These are phyloP conservation scores for Masticophis lateralis DNA, from an alignment of 2,797 vertebrate genomes.

Conservation along the genomic window DNA sequence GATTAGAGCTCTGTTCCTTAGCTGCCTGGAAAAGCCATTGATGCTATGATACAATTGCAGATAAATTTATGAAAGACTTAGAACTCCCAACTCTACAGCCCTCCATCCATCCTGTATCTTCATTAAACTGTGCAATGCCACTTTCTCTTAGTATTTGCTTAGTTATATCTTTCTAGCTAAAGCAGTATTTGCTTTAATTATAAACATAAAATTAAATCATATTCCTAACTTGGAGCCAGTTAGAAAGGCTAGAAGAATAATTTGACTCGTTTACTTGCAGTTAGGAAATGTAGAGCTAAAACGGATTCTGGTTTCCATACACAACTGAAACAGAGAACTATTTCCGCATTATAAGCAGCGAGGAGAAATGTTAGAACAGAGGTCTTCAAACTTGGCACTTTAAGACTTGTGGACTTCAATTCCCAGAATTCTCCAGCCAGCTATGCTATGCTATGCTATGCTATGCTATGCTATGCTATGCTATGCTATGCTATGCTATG, in stretches of 20 bases:
- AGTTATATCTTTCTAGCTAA: neutral
- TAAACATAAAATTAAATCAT: neutral
- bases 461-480: no score
- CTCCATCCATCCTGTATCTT: neutral
- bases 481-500: no score
- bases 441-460: no score
- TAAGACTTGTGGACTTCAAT: no score
- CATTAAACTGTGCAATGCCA: neutral
- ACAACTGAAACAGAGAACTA: neutral
- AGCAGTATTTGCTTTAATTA: neutral
- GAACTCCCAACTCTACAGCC: neutral
- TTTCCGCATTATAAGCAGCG: neutral
- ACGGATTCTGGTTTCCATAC: neutral
- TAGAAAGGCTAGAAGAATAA: neutral
- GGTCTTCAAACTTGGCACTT: no score
- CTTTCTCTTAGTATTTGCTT: neutral
- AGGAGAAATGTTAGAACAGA: no score
- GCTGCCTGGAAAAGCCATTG: neutral
- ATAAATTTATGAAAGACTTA: neutral
- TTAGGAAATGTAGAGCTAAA: neutral
- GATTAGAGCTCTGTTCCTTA: neutral
- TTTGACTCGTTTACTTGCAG: neutral
- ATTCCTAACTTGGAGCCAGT: neutral
- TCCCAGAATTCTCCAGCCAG: no score
- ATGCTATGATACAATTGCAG: neutral